phyloP scores from a whole-genome alignment of 2,888 invertebrate species.

The Phengaris alcon region DNA sequence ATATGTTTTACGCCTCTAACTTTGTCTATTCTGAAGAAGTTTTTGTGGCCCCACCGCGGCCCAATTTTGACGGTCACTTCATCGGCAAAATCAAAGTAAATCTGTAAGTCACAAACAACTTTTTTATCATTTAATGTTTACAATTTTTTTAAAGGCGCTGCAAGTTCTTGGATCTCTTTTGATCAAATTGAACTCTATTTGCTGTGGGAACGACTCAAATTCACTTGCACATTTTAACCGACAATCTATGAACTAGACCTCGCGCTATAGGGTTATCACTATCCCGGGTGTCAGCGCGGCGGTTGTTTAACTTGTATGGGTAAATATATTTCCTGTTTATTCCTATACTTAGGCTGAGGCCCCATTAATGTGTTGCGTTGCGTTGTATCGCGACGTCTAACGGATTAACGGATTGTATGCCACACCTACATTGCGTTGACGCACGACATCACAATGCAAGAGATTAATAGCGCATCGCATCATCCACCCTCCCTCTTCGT shows the following conservation, averaged over 20 bases:
- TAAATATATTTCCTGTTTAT: too few species aligned
- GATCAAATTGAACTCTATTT: neutral
- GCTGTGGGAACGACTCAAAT: neutral
- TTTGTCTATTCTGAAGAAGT: conserved; percentile 81
- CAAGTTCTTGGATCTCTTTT: neutral
- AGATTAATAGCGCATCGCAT: too few species aligned
- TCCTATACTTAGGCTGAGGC: too few species aligned
- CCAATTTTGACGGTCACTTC: conserved; percentile 82
- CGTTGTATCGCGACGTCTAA: too few species aligned
- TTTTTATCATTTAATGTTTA: neutral
- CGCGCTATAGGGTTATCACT: neutral
- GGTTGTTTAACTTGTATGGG: neutral
- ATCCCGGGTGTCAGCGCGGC: neutral
- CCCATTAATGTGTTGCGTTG: too few species aligned
- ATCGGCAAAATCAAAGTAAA: conserved; percentile 81
- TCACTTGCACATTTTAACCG: neutral
- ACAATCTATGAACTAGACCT: neutral
- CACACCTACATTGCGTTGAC: too few species aligned
- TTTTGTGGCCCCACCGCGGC: conserved; percentile 72
- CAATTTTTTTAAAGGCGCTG: neutral
- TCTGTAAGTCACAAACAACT: conserved; percentile 56
- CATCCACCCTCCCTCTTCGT: too few species aligned
- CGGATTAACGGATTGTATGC: too few species aligned
- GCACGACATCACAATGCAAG: too few species aligned
- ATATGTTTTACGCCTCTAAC: conserved; percentile 77